A percentile compares a stretch with the other conserved stretches of the same genome.
phyloP scores from a whole-genome alignment of 2,888 invertebrate species.

The Iselma pallidipennis region DNA sequence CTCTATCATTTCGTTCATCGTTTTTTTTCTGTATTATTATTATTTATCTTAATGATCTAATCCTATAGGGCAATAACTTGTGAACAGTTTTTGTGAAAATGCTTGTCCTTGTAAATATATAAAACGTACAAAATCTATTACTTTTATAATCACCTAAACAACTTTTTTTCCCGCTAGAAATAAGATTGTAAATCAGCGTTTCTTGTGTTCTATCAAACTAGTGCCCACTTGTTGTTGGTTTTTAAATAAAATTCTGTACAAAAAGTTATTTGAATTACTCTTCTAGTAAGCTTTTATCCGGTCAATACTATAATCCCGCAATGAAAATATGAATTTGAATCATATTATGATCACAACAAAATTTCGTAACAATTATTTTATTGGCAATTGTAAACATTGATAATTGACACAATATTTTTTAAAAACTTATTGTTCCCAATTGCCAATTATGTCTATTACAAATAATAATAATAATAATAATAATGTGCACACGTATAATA shows the following conservation, averaged over 20 bases:
- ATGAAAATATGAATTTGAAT: conserved; percentile 7
- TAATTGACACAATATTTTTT: conserved; percentile 18
- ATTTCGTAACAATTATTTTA: conserved; percentile 16
- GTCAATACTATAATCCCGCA: background rate
- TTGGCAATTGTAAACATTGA: conserved; percentile 13
- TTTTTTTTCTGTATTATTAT: conserved; percentile 13
- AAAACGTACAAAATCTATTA: conserved; percentile 40
- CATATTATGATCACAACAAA: conserved; percentile 20
- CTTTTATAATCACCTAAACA: conserved; percentile 1
- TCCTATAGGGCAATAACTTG: conserved; percentile 15
- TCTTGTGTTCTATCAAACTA: conserved; percentile 1
- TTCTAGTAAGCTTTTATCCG: background rate
- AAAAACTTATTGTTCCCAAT: conserved; percentile 4
- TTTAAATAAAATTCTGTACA: conserved; percentile 16
- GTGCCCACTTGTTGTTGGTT: too few relatives aligned
- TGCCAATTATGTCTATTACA: conserved; percentile 15
- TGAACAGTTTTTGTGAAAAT: conserved; percentile 18
- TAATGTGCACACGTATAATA: conserved; percentile 35
- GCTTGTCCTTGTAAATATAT: conserved; percentile 32
- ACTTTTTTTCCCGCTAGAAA: background rate
- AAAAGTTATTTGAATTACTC: background rate
- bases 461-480: conserved; percentile 1
- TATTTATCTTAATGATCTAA: conserved; percentile 17
- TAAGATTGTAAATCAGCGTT: background rate
- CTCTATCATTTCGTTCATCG: background rate